Percentiles rank a stretch among this genome's conserved stretches.
These are phyloP conservation scores for Lepus americanus DNA, from an alignment of 2,113 vertebrate genomes.

Conservation along the genomic window DNA sequence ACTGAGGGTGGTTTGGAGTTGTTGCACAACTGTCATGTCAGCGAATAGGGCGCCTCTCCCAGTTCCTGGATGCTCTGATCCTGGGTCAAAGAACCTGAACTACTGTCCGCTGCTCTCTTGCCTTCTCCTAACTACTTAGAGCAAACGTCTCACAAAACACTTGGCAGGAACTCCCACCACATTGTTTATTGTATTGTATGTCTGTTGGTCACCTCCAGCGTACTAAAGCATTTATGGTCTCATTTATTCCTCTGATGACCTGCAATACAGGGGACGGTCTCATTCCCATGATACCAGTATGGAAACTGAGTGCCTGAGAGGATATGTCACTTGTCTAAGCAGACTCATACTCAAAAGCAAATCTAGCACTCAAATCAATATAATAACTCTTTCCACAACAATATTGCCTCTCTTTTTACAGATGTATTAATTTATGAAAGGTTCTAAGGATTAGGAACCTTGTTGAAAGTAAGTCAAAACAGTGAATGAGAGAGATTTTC, in stretches of 20 bases:
- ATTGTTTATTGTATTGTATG: background rate
- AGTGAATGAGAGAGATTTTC: background rate
- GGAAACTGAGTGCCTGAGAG: background rate
- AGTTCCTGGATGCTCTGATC: background rate
- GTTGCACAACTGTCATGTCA: background rate
- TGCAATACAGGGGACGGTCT: background rate
- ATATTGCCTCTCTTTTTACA: slow-evolving; percentile 6
- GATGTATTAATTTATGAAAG: slow-evolving; percentile 27
- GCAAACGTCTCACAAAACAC: background rate
- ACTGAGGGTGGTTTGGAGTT: background rate
- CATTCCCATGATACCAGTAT: background rate
- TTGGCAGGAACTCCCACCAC: background rate
- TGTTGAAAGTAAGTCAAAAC: background rate
- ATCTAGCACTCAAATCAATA: background rate
- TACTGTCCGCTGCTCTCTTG: background rate
- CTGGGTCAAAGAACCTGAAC: background rate
- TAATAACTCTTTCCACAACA: background rate
- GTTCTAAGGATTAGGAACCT: background rate
- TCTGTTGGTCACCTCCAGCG: background rate
- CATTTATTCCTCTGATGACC: background rate
- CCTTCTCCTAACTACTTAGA: background rate
- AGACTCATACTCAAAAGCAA: background rate
- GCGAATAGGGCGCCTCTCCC: background rate
- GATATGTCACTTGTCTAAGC: background rate
- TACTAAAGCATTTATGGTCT: background rate